These are phyloP conservation scores for Sthenelais limicola DNA, from an alignment of 2,888 invertebrate genomes.

Conservation along the genomic window DNA sequence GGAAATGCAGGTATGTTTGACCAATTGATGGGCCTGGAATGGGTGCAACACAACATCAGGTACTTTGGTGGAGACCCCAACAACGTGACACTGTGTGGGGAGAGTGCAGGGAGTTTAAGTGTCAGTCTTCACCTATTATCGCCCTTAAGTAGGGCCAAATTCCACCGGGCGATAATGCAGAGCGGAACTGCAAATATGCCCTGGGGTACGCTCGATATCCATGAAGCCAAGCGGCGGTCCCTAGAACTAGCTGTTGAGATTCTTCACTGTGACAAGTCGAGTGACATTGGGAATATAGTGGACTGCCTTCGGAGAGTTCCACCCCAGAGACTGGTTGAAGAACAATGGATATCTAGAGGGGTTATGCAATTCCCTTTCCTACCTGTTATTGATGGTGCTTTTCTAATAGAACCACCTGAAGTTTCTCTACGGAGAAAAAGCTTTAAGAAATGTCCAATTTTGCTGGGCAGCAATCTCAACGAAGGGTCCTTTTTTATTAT, in stretches of 20 bases:
- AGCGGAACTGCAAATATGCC: constrained; percentile 93
- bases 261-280: constrained; percentile 43
- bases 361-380: constrained; percentile 92
- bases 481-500: constrained; percentile 96
- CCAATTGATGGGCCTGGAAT: constrained; percentile 88
- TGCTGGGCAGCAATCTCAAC: constrained; percentile 93
- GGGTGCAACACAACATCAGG: constrained; percentile 71
- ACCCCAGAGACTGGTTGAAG: constrained; percentile 47
- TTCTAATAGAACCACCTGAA: constrained; percentile 83
- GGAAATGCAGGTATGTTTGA: constrained; percentile 97
- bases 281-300: constrained; percentile 46
- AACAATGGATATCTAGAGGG: constrained; percentile 69
- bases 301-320: constrained; percentile 47
- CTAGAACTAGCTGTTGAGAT: constrained; percentile 78
- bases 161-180: constrained; percentile 89
- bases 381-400: constrained; percentile 93
- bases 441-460: constrained; percentile 92
- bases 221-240: constrained; percentile 84
- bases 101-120: constrained; percentile 95
- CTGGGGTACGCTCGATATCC: constrained; percentile 90
- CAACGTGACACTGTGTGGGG: constrained; percentile 96
- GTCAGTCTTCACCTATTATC: constrained; percentile 85
- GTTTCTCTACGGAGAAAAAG: constrained; percentile 83
- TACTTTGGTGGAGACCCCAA: constrained; percentile 82
- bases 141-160: constrained; percentile 86